Evolutionary conservation across 1,140 invertebrate genomes (phyloP).

Genomic region (Oppia nitens): DNA sequence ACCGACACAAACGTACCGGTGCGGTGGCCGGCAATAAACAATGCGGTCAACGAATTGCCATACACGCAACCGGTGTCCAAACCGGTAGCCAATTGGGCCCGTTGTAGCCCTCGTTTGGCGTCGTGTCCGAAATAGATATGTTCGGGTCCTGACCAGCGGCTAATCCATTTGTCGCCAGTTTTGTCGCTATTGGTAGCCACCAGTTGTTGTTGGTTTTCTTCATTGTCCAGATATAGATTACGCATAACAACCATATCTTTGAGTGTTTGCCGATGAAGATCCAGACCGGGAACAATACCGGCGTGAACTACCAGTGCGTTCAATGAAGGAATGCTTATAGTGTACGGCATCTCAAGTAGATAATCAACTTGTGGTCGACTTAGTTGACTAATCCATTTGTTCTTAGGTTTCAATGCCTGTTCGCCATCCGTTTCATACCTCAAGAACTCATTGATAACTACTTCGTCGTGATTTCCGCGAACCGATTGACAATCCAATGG

Average conservation of each 20-base stretch:
- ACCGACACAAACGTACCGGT: conserved; percentile 2
- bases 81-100: conserved; percentile 26
- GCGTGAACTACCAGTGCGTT: conserved; percentile 29
- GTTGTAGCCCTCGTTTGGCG: conserved; percentile 25
- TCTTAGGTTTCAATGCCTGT: conserved; percentile 19
- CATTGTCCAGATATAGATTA: no score
- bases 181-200: conserved; percentile 18
- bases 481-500: conserved; percentile 14
- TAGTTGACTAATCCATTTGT: conserved; percentile 25
- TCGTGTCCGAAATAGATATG: conserved; percentile 34
- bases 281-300: conserved; percentile 27
- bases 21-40: conserved; percentile 15
- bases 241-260: conserved; percentile 27
- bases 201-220: conserved; percentile 15
- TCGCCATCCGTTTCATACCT: conserved; percentile 15
- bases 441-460: conserved; percentile 18
- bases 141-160: conserved; percentile 28
- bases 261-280: conserved; percentile 22
- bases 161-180: conserved; percentile 27
- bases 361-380: conserved; percentile 24
- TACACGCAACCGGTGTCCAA: conserved; percentile 28
- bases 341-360: conserved; percentile 27
- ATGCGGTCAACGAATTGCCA: conserved; percentile 13
- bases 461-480: conserved; percentile 23
- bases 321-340: conserved; percentile 26